Evolutionary conservation across 2,113 vertebrate species (phyloP).

Genomic region (Vombatus ursinus): DNA sequence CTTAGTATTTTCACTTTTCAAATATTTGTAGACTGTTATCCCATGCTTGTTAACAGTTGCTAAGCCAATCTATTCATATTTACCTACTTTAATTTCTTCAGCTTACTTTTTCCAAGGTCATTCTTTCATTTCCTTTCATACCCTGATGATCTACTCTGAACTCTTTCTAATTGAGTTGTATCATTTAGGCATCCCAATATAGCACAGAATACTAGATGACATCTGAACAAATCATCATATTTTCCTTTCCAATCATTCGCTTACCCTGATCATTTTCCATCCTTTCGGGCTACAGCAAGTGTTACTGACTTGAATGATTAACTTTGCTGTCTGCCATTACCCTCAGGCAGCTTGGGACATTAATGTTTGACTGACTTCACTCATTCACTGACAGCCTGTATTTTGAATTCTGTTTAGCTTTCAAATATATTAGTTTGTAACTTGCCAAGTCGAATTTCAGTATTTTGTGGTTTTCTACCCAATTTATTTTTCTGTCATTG

Average conservation of each 20-base stretch:
- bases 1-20: not conserved
- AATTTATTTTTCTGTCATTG: conserved; percentile 43
- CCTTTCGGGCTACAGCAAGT: not conserved
- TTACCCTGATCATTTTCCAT: conserved; percentile 24
- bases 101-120: not conserved
- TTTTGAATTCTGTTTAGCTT: conserved; percentile 53
- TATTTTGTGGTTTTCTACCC: conserved; percentile 57
- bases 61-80: not conserved
- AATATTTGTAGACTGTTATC: not conserved
- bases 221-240: not conserved
- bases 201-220: not conserved
- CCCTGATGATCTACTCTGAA: not conserved
- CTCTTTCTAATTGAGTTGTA: conserved; percentile 1
- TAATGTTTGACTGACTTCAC: conserved; percentile 59
- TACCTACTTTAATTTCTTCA: not conserved
- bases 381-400: not conserved
- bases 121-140: not conserved
- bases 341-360: not conserved
- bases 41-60: not conserved
- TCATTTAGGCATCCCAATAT: not conserved
- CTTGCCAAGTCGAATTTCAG: conserved; percentile 51
- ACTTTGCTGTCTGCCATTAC: conserved; percentile 13
- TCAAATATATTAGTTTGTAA: conserved; percentile 44
- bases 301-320: conserved; percentile 29
- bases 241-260: not conserved